These are phyloP conservation scores for Sialia sialis DNA, from an alignment of 2,113 vertebrate genomes.

Conservation along the genomic window DNA sequence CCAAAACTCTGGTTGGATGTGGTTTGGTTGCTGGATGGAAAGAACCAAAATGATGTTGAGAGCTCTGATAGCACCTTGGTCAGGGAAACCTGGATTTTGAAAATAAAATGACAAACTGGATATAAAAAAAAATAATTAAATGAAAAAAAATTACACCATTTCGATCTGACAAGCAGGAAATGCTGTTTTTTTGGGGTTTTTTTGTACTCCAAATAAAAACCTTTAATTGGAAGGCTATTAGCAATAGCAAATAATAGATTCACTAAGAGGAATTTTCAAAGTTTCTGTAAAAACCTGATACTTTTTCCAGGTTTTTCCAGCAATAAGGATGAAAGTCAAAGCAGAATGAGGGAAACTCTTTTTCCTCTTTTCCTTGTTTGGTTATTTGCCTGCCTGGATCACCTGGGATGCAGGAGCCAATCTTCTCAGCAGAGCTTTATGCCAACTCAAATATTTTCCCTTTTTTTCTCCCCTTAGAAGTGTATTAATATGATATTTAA, in stretches of 20 bases:
- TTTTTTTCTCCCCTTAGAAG: not conserved
- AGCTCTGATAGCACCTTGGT: fast-evolving
- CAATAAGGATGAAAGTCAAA: not conserved
- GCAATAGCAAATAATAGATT: not conserved
- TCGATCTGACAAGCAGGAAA: not conserved
- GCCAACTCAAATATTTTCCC: conserved; percentile 25
- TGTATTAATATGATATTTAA: conserved; percentile 12
- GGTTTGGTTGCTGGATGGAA: not conserved
- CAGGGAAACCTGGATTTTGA: not conserved
- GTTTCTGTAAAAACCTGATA: not conserved
- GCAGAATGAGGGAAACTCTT: not conserved
- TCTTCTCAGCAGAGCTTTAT: not conserved
- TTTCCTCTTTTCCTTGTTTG: not conserved
- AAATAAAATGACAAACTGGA: not conserved
- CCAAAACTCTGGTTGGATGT: not conserved
- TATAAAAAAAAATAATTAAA: not conserved
- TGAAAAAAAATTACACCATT: not conserved
- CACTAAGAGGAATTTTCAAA: not conserved
- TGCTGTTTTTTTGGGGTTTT: fast-evolving
- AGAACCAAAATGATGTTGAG: not conserved
- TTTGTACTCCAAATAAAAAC: not conserved
- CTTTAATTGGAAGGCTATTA: not conserved
- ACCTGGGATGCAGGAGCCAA: not conserved
- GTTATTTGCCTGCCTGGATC: not conserved
- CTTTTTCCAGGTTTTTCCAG: not conserved